These are phyloP conservation scores for Rhagophthalmus giganteus DNA, from an alignment of 2,888 invertebrate genomes.

Conservation along the genomic window DNA sequence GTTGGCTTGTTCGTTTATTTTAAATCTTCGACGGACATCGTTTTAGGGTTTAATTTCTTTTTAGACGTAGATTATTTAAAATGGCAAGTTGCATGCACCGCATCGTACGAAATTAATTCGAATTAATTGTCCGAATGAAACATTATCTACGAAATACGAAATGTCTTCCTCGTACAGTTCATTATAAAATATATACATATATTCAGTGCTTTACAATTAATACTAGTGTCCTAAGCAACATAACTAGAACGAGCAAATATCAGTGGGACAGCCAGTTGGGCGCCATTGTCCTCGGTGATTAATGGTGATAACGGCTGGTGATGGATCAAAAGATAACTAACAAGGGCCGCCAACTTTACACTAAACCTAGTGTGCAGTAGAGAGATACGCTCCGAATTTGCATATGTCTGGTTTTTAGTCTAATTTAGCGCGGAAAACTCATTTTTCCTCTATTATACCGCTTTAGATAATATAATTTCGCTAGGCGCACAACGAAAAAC, in stretches of 20 bases:
- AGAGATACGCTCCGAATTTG: slow-evolving; percentile 36
- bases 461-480: slow-evolving; percentile 31
- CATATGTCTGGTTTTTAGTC: slow-evolving; percentile 40
- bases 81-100: no score
- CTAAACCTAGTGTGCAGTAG: slow-evolving; percentile 29
- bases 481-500: slow-evolving; percentile 15
- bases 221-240: slow-evolving; percentile 29
- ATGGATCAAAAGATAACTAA: slow-evolving; percentile 39
- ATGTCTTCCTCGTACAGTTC: background rate
- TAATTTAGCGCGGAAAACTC: slow-evolving; percentile 38
- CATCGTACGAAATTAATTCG: no score
- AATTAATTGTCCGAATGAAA: no score
- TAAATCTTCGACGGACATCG: no score
- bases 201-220: slow-evolving; percentile 17
- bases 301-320: slow-evolving; percentile 39
- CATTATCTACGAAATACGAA: no score
- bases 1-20: no score
- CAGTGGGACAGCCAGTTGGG: slow-evolving; percentile 35
- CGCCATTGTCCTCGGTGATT: slow-evolving; percentile 37
- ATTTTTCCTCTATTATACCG: slow-evolving; percentile 36
- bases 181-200: slow-evolving; percentile 4
- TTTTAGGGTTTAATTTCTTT: no score
- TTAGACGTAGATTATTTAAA: no score
- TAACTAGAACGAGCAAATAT: slow-evolving; percentile 35
- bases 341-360: slow-evolving; percentile 31